Base-by-base conservation (phyloP, 2,888 invertebrate genomes). In the Cancer borealis region DNA sequence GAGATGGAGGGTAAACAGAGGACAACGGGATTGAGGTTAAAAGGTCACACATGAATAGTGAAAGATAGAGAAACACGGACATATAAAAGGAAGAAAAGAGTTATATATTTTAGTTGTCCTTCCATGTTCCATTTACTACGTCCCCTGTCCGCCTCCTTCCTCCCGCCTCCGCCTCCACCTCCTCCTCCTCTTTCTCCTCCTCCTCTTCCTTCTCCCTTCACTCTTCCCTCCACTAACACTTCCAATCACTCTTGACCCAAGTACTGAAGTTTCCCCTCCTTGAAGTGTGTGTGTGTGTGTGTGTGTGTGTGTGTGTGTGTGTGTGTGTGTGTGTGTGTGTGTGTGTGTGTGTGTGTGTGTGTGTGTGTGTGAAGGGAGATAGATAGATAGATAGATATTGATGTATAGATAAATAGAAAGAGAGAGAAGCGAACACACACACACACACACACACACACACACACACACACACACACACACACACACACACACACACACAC, bases 401-500 rank as follows among this genome's bases (percentile, higher is more conserved):
- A 66, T 14, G 6, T 14, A 66, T 5, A 21, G n/a, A n/a, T 14
- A n/a, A 21, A 66, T 21, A 49, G 10, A 6, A 4, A 12, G 10
- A 6, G 49, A 49, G 14, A 17, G 17, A 66, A 12, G 4, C 17
- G 17, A 12, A 0, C 17, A 66, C 60, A 66, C 60, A 66, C 60
- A 66, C 60, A 66, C 60, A 66, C 60, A 66, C 60, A 66, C 60
- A 66, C 60, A 66, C 60, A 66, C 60, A 66, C 60, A 66, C 60
- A 66, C 60, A 66, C 60, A 66, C 60, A 66, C 60, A 66, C 60
- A 66, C 60, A 66, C 60, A 66, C 60, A 66, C 60, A 66, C 60
- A 66, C 60, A 66, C 60, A 66, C 60, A 66, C 66, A n/a, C n/a
- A 66, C 66, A 66, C 66, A 66, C 66, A 66, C 66, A 66, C 66